Evolutionary conservation across 2,888 invertebrate genomes (phyloP).

Genomic region (Arge pagana): DNA sequence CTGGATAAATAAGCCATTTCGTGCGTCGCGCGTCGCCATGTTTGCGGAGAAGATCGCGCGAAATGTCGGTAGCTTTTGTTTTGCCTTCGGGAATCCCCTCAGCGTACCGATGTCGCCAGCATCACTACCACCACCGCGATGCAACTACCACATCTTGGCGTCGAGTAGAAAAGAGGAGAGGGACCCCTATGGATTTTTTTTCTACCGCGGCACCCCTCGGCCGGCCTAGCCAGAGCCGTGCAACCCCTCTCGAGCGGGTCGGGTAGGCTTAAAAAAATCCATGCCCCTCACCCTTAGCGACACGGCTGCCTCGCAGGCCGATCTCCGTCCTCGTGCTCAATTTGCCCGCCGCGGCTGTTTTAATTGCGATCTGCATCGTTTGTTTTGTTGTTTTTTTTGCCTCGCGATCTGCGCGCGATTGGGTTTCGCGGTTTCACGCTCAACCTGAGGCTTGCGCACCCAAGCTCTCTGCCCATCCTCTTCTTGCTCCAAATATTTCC

Average conservation of each 20-base stretch:
- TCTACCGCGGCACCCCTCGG: slow-evolving; percentile 44
- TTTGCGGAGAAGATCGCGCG: no score
- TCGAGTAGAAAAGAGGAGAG: slow-evolving; percentile 15
- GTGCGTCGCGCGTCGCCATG: no score
- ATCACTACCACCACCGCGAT: slow-evolving; percentile 40
- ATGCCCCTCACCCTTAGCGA: slow-evolving; percentile 35
- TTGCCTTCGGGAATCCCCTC: slow-evolving; percentile 44
- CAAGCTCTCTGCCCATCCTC: no score
- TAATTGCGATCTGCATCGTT: slow-evolving; percentile 52
- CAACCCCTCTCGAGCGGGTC: slow-evolving; percentile 35
- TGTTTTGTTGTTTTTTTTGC: slow-evolving; percentile 28
- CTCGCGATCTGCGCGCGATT: no score
- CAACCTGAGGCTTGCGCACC: no score
- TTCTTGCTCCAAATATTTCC: no score
- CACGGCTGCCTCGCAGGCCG: neutral
- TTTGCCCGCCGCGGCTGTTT: slow-evolving; percentile 51
- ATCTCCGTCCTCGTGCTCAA: slow-evolving; percentile 31
- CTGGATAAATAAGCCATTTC: neutral
- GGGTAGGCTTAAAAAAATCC: slow-evolving; percentile 47
- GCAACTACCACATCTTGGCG: slow-evolving; percentile 19
- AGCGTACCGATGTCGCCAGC: slow-evolving; percentile 30
- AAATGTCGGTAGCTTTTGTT: slow-evolving; percentile 41
- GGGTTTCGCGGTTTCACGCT: no score
- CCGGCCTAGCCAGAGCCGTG: slow-evolving; percentile 30
- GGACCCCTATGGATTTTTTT: slow-evolving; percentile 55